Evolutionary conservation across 2,113 vertebrate genomes (phyloP).

Genomic region (Cyanistes caeruleus): DNA sequence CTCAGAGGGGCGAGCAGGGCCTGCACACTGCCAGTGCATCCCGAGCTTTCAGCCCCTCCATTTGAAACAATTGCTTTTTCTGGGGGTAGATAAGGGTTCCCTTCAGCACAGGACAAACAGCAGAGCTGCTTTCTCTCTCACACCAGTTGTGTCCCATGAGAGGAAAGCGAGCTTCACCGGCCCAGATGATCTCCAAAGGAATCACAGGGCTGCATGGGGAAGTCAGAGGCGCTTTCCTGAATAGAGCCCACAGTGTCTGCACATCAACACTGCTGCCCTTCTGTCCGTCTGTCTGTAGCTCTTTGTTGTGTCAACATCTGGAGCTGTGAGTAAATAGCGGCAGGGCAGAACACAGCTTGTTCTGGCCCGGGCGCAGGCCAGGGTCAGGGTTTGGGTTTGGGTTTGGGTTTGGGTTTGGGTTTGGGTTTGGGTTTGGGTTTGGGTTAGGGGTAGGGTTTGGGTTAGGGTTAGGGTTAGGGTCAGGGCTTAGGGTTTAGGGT

Average conservation of each 20-base stretch:
- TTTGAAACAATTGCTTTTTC: not conserved
- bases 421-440: no score
- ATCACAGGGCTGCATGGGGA: constrained; percentile 11
- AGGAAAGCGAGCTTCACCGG: constrained; percentile 16
- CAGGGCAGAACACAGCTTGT: constrained; percentile 48
- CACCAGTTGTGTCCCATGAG: not conserved
- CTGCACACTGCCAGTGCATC: not conserved
- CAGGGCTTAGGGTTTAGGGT: no score
- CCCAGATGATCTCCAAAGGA: constrained; percentile 36
- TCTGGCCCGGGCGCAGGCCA: not conserved
- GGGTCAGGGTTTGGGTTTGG: not conserved
- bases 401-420: no score
- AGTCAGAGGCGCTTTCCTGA: constrained; percentile 41
- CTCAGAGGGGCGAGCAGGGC: not conserved
- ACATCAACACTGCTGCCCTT: constrained; percentile 27
- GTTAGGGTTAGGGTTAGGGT: no score
- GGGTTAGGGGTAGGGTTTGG: no score
- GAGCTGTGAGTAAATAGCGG: constrained; percentile 57
- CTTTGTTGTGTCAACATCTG: constrained; percentile 74
- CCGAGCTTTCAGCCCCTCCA: not conserved
- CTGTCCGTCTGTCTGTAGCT: constrained; percentile 61
- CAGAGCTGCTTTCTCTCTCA: not conserved
- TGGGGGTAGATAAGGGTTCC: not conserved
- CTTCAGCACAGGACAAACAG: constrained; percentile 1
- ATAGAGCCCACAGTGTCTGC: constrained; percentile 52